phyloP scores from a whole-genome alignment of 2,888 invertebrate genomes.

The Troglohyphantes excavatus region DNA sequence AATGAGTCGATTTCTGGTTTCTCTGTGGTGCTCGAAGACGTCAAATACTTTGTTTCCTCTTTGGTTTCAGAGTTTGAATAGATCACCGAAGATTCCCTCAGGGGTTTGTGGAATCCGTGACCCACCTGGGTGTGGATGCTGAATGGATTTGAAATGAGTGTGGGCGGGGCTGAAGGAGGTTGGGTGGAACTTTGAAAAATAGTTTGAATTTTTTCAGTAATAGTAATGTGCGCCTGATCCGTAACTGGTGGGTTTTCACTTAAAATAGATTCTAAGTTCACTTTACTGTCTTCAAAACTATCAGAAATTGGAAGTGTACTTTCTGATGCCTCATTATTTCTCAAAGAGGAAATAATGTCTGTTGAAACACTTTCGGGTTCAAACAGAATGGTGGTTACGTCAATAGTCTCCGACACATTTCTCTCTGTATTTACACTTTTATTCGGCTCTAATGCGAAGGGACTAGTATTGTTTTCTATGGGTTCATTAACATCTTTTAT shows the following conservation, averaged over 20 bases:
- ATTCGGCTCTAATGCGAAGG: not conserved
- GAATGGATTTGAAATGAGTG: not conserved
- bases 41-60: not conserved
- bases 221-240: not conserved
- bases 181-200: not conserved
- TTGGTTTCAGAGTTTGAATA: not conserved
- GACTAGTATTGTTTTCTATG: not conserved
- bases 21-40: not conserved
- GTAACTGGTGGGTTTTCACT: not conserved
- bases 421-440: not conserved
- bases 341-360: not conserved
- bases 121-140: constrained; percentile 35
- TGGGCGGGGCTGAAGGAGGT: not conserved
- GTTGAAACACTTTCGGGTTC: not conserved
- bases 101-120: constrained; percentile 51
- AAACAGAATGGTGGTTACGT: not conserved
- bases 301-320: not conserved
- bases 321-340: not conserved
- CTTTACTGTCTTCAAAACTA: not conserved
- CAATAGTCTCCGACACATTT: not conserved
- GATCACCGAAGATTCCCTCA: not conserved
- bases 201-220: not conserved
- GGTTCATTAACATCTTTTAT: not conserved
- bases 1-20: not conserved
- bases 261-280: not conserved